These are phyloP conservation scores for Origma solitaria DNA, from an alignment of 2,113 vertebrate genomes.

Conservation along the genomic window DNA sequence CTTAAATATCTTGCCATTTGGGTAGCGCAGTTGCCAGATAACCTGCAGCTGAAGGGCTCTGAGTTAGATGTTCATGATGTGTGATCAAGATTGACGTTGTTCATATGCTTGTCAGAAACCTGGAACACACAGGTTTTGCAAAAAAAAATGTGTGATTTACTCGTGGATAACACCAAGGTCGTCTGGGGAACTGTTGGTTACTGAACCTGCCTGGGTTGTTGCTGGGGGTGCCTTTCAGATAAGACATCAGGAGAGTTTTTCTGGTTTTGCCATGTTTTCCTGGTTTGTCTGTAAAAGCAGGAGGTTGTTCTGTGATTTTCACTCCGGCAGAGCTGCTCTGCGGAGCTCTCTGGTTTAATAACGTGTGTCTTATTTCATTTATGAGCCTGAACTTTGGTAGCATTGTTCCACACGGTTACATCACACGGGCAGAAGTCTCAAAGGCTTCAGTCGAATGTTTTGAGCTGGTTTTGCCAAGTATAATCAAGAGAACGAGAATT, in stretches of 20 bases:
- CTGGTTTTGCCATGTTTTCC: rapidly evolving
- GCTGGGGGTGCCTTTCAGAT: no score
- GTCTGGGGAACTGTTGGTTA: rapidly evolving
- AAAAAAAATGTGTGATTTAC: background rate
- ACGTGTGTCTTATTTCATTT: background rate
- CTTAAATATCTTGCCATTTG: background rate
- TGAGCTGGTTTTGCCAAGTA: background rate
- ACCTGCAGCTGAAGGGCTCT: background rate
- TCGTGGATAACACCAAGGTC: rapidly evolving
- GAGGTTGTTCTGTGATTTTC: background rate
- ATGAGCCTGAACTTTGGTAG: constrained; percentile 1
- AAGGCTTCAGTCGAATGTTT: background rate
- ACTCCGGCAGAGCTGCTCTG: background rate
- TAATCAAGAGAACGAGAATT: background rate
- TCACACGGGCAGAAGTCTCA: background rate
- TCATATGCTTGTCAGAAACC: background rate
- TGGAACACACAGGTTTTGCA: background rate
- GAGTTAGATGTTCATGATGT: background rate
- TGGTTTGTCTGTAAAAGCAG: background rate
- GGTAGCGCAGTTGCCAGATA: background rate
- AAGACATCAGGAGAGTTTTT: background rate
- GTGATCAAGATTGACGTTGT: background rate
- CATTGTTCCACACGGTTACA: background rate
- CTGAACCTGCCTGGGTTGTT: background rate
- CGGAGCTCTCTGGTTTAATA: background rate